Conservation (phyloP, 2,888 invertebrate genomes). For the Suillia variegata region DNA sequence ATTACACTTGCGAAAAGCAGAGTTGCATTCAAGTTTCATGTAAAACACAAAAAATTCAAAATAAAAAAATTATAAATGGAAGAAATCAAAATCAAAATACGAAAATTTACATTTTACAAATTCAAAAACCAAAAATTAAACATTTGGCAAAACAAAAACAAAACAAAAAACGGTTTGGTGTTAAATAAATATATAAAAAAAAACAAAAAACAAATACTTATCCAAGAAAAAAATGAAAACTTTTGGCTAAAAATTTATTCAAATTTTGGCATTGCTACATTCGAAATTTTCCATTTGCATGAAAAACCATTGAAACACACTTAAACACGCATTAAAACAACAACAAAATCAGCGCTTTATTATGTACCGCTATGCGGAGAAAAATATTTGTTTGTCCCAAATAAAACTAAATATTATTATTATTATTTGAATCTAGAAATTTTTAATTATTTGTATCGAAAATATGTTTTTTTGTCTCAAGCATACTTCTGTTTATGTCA, state of each 20-base stretch:
- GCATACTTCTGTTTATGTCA: too few relatives aligned
- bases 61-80: slow-evolving; percentile 11
- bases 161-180: not conserved
- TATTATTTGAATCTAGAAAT: too few relatives aligned
- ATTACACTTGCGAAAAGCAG: slow-evolving; percentile 18
- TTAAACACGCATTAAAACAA: too few relatives aligned
- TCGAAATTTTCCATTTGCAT: too few relatives aligned
- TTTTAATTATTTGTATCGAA: too few relatives aligned
- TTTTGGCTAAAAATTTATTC: not conserved
- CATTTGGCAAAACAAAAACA: not conserved
- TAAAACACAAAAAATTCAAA: slow-evolving; percentile 30
- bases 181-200: not conserved
- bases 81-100: slow-evolving; percentile 2
- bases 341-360: too few relatives aligned
- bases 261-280: too few relatives aligned
- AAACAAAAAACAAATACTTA: not conserved
- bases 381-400: not conserved
- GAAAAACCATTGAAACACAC: too few relatives aligned
- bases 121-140: slow-evolving; percentile 2
- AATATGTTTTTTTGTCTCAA: too few relatives aligned
- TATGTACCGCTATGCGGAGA: too few relatives aligned
- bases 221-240: not conserved
- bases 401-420: not conserved
- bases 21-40: slow-evolving; percentile 40
- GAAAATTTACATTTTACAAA: slow-evolving; percentile 4